phyloP scores from a whole-genome alignment of 2,888 invertebrate species.

The Idaea biselata region DNA sequence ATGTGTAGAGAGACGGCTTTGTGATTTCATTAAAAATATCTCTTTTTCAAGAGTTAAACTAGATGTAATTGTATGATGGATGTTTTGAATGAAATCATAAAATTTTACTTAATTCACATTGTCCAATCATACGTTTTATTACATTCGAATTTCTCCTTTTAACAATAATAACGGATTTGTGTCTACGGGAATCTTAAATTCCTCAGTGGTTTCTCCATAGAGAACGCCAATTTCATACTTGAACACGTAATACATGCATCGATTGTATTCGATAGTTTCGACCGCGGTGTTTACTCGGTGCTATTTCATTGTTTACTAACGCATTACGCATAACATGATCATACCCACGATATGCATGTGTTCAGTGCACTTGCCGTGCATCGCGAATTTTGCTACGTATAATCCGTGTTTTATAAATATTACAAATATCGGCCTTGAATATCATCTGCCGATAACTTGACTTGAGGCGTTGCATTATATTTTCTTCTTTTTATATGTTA shows the following conservation, averaged over 20 bases:
- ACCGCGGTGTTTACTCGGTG: constrained; percentile 66
- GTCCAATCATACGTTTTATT: no score
- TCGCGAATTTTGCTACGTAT: constrained; percentile 30
- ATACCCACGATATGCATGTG: constrained; percentile 29
- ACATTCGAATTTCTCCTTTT: no score
- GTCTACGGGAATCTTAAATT: no score
- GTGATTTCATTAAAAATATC: no score
- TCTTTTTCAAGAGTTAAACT: no score
- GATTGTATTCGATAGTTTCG: constrained; percentile 11
- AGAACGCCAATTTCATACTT: no score
- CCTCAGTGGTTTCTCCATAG: no score
- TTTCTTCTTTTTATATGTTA: constrained; percentile 44
- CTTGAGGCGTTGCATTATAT: constrained; percentile 29
- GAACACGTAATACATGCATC: neutral
- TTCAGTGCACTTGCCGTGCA: constrained; percentile 45
- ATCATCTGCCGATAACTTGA: constrained; percentile 12
- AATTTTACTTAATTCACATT: no score
- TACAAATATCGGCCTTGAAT: constrained; percentile 4
- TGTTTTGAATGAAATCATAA: no score
- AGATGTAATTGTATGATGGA: no score
- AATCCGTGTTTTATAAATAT: constrained; percentile 2
- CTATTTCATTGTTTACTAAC: constrained; percentile 46
- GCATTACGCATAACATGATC: constrained; percentile 31
- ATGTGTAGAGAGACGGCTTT: no score
- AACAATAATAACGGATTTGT: no score